These are phyloP conservation scores for Gadus chalcogrammus DNA, from an alignment of 2,113 vertebrate species.

Conservation along the genomic window DNA sequence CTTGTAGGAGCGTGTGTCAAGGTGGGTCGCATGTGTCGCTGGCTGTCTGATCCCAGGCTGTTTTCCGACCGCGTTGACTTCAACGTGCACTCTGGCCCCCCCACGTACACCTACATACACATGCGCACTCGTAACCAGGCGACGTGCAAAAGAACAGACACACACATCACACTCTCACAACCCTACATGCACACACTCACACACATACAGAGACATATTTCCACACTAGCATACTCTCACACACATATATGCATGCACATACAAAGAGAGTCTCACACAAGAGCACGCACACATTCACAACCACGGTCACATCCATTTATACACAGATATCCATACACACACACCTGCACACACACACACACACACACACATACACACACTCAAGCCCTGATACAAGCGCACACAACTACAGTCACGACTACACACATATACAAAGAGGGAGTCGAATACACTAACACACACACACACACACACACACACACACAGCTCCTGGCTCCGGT, in stretches of 20 bases:
- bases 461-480: not conserved
- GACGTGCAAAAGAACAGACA: not conserved
- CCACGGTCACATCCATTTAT: not conserved
- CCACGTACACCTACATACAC: too few relatives aligned
- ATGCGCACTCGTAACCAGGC: too few relatives aligned
- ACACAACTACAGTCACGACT: too few relatives aligned
- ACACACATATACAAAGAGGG: too few relatives aligned
- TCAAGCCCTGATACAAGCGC: too few relatives aligned
- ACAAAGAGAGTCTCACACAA: not conserved
- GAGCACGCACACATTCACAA: not conserved
- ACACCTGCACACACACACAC: constrained; percentile 5
- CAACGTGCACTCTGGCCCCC: constrained; percentile 13
- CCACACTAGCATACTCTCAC: not conserved
- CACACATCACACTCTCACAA: not conserved
- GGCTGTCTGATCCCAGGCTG: constrained; percentile 53
- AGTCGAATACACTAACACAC: constrained; percentile 19
- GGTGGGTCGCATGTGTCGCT: constrained; percentile 9
- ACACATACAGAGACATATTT: not conserved
- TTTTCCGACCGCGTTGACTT: constrained; percentile 58
- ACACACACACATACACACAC: not conserved
- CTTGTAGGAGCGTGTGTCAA: not conserved
- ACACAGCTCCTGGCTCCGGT: too few relatives aligned
- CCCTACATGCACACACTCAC: not conserved
- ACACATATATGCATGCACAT: not conserved
- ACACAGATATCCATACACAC: not conserved